phyloP scores from a whole-genome alignment of 2,797 vertebrate genomes.

The Rhadinocentrus ornatus region DNA sequence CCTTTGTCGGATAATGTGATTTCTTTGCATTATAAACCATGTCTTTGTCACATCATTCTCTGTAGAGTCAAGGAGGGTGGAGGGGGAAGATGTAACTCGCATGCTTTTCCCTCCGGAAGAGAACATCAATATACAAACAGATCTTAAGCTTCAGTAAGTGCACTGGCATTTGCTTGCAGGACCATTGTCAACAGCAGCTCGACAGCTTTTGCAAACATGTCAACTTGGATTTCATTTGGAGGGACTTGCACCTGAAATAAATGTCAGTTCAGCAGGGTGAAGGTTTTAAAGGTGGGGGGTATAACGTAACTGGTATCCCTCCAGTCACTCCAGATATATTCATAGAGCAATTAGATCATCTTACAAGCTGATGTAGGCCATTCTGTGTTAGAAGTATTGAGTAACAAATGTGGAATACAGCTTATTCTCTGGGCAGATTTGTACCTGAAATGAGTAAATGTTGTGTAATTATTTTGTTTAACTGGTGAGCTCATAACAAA shows the following conservation, averaged over 20 bases:
- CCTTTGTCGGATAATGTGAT: conserved; percentile 20
- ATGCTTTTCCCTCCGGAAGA: conserved; percentile 39
- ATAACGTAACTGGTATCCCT: conserved; percentile 9
- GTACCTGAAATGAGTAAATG: conserved; percentile 7
- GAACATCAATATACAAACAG: conserved; percentile 26
- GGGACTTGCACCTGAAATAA: conserved; percentile 14
- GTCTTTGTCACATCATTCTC: conserved; percentile 23
- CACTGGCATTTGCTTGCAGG: conserved; percentile 13
- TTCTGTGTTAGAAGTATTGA: conserved; percentile 27
- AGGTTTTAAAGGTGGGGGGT: conserved; percentile 22
- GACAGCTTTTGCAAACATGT: conserved; percentile 19
- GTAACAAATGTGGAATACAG: conserved; percentile 4
- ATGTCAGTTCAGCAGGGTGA: conserved; percentile 8
- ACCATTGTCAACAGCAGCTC: conserved; percentile 16
- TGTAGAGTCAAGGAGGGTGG: conserved; percentile 8
- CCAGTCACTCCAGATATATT: conserved; percentile 27
- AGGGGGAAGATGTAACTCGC: conserved; percentile 13
- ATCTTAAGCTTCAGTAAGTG: conserved; percentile 23
- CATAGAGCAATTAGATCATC: conserved; percentile 32
- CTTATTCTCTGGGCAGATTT: conserved; percentile 17
- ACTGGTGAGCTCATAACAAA: neutral
- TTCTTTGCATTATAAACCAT: conserved; percentile 18
- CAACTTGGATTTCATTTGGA: conserved; percentile 17
- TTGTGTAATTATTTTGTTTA: conserved; percentile 6
- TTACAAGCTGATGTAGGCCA: conserved; percentile 24